Evolutionary conservation across 2,797 vertebrate species (phyloP), one percentile per base, ranked within the genome.

Genomic region (Aotus griseimembra): DNA sequence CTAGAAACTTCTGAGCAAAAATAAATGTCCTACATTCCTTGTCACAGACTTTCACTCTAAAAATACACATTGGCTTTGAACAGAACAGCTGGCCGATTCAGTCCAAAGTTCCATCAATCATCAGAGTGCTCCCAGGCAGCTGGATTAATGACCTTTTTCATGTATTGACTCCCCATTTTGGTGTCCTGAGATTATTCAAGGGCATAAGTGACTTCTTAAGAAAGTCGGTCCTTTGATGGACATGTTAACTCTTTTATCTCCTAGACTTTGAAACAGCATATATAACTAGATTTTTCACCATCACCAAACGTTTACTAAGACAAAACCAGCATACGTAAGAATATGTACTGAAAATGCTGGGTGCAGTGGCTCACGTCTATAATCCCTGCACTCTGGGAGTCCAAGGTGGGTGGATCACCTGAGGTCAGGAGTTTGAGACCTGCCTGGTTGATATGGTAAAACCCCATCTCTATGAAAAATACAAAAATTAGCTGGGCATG

Each of bases 81-180:
- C 46, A 67, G 30, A 87, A 93, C 36, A 93, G 58, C 55, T 85
- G 64, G 58, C 55, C 36, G 39, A 89, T 90, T 84, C 4, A 12
- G 44, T 58, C 36, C 80, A 76, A 80, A 76, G 33, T 83, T 88
- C 75, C 52, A 73, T 90, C 39, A 22, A 46, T 94, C 72, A n/a
- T 73, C 84, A 30, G 44, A 94, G 87, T 30, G 17, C 19, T 92
- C 57, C 70, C 41, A 77, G 46, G 61, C 39, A 88, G 13, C 58
- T 70, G 46, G 22, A 72, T 76, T 85, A 85, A 72, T 67, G 50
- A 92, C 76, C 76, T 75, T 96, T 96, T 93, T 83, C 26, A 97
- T 67, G 41, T 87, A 79, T 41, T 81, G 44, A 82, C 41, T 82
- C 50, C 93, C 79, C 57, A 77, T 84, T 92, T 67, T 61, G 28